Conservation (phyloP, 2,888 invertebrate species). For the Plebejus argus region DNA sequence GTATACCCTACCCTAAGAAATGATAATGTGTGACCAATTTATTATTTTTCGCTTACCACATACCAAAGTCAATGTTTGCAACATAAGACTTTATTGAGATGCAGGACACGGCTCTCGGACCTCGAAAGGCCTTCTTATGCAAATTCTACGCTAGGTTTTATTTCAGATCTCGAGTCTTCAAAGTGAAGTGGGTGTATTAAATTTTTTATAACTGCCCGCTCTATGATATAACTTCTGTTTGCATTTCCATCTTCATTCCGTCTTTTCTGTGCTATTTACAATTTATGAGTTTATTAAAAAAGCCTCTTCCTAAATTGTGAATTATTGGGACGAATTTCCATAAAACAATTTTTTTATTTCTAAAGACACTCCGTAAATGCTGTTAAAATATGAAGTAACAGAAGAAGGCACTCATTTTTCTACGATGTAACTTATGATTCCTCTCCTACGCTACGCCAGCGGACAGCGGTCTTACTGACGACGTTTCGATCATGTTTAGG, state of each 20-base stretch:
- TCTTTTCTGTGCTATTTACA: constrained; percentile 35
- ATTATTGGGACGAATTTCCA: neutral
- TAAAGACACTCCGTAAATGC: too few relatives aligned
- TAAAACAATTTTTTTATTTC: too few relatives aligned
- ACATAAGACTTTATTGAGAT: constrained; percentile 79
- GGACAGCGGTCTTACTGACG: too few relatives aligned
- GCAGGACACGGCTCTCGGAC: constrained; percentile 73
- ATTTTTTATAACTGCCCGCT: constrained; percentile 73
- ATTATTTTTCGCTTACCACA: constrained; percentile 44
- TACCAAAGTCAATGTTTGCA: constrained; percentile 77
- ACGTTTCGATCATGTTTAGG: too few relatives aligned
- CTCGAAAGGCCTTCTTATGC: constrained; percentile 68
- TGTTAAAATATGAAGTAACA: too few relatives aligned
- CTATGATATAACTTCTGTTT: constrained; percentile 33
- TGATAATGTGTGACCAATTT: neutral
- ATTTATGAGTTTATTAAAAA: neutral
- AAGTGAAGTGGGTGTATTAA: constrained; percentile 68
- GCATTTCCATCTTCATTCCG: constrained; percentile 33
- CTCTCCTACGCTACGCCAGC: too few relatives aligned
- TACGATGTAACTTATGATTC: too few relatives aligned
- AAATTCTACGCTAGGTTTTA: constrained; percentile 72
- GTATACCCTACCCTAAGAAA: neutral
- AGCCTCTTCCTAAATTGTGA: neutral
- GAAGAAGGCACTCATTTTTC: too few relatives aligned
- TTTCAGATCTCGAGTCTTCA: constrained; percentile 61